phyloP scores from a whole-genome alignment of 2,113 vertebrate species.

The Sorex araneus region DNA sequence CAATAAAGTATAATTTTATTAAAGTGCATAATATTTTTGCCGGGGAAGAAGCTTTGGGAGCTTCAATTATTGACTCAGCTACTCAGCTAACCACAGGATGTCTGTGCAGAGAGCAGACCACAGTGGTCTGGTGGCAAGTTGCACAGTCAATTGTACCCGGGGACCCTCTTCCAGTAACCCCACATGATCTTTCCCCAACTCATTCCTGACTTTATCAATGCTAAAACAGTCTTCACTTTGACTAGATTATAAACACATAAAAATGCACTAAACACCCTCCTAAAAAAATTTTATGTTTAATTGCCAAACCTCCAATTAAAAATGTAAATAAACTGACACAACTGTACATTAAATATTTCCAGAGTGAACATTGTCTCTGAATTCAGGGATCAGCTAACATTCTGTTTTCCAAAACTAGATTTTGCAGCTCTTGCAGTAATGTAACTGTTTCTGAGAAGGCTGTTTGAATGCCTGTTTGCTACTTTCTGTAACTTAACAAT shows the following conservation, averaged over 20 bases:
- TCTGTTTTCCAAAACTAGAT: not conserved
- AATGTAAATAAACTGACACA: not conserved
- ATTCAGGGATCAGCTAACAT: not conserved
- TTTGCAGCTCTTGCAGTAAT: not conserved
- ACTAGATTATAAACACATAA: not conserved
- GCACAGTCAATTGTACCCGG: not conserved
- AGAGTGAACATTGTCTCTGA: not conserved
- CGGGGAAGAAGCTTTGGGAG: constrained; percentile 59
- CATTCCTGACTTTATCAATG: not conserved
- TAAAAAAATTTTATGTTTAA: not conserved
- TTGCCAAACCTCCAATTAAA: not conserved
- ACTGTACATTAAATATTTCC: not conserved
- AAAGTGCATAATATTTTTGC: constrained; percentile 52
- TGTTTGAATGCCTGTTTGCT: not conserved
- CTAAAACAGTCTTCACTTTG: not conserved
- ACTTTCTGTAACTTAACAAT: not conserved
- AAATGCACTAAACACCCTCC: not conserved
- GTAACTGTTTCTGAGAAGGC: not conserved
- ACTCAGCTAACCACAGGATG: constrained; percentile 54
- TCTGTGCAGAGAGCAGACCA: constrained; percentile 56
- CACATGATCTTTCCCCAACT: constrained; percentile 23
- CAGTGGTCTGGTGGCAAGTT: constrained; percentile 42
- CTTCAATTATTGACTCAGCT: constrained; percentile 52
- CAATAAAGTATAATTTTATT: constrained; percentile 32
- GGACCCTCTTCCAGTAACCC: constrained; percentile 46